Percentiles rank a stretch among this genome's conserved stretches.
Evolutionary conservation across 2,797 vertebrate genomes (phyloP).

Genomic region (Knipowitschia caucasica): DNA sequence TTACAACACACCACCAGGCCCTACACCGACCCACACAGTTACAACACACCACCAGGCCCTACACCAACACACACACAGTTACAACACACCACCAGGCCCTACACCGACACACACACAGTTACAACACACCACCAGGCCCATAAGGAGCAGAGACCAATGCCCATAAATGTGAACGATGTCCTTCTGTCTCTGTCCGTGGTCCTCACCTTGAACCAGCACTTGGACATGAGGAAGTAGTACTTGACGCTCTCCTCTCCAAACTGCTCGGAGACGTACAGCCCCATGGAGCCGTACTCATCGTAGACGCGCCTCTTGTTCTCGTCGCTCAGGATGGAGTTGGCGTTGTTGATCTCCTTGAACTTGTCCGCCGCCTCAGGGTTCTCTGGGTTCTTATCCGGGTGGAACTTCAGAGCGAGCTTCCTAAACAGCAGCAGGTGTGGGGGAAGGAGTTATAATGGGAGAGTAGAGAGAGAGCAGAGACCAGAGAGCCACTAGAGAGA

Average conservation of each 20-base stretch:
- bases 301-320: slow-evolving; percentile 87
- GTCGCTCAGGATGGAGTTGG: slow-evolving; percentile 87
- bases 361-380: slow-evolving; percentile 86
- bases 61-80: too few relatives aligned
- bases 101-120: too few relatives aligned
- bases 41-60: too few relatives aligned
- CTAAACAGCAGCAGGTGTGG: too few relatives aligned
- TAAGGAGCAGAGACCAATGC: too few relatives aligned
- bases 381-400: slow-evolving; percentile 94
- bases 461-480: not conserved
- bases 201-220: slow-evolving; percentile 90
- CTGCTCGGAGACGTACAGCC: slow-evolving; percentile 90
- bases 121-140: too few relatives aligned
- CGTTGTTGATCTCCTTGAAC: slow-evolving; percentile 96
- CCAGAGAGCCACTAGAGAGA: not conserved
- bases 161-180: too few relatives aligned
- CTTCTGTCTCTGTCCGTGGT: not conserved
- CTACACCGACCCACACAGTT: too few relatives aligned
- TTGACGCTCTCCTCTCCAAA: slow-evolving; percentile 91
- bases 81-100: too few relatives aligned
- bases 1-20: too few relatives aligned
- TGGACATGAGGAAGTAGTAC: slow-evolving; percentile 91
- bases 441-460: not conserved
- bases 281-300: slow-evolving; percentile 88
- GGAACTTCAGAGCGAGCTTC: slow-evolving; percentile 87